A percentile compares a stretch with the other conserved stretches of the same genome.
These are phyloP conservation scores for Molorchus minor DNA, from an alignment of 2,888 invertebrate genomes.

Conservation along the genomic window DNA sequence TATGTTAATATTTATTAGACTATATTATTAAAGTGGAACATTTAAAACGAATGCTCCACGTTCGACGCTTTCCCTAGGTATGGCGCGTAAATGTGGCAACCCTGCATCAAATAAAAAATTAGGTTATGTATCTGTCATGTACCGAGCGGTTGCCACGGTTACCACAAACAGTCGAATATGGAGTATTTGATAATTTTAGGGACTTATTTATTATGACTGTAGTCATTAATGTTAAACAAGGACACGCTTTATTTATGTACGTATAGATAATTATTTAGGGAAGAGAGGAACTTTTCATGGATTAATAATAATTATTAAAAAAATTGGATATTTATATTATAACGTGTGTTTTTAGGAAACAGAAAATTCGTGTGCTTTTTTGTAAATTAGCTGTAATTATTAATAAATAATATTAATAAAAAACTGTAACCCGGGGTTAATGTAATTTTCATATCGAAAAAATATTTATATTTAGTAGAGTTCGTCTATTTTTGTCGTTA, in stretches of 20 bases:
- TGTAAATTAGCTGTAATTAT: conserved; percentile 42
- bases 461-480: conserved; percentile 23
- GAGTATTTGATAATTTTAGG: conserved; percentile 16
- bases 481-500: background rate
- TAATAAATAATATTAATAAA: background rate
- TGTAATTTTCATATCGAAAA: conserved; percentile 47
- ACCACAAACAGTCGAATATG: conserved; percentile 5
- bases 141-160: background rate
- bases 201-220: conserved; percentile 24
- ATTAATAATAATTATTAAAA: background rate
- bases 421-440: conserved; percentile 48
- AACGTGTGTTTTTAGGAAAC: conserved; percentile 39
- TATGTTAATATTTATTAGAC: conserved; percentile 52
- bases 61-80: conserved; percentile 24
- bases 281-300: background rate
- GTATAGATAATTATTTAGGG: conserved; percentile 40
- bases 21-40: conserved; percentile 39
- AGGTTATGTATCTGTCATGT: background rate
- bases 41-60: conserved; percentile 34
- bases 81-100: conserved; percentile 16
- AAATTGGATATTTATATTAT: conserved; percentile 13
- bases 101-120: background rate
- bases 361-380: conserved; percentile 42
- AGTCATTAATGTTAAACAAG: conserved; percentile 40
- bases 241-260: conserved; percentile 46